phyloP scores from a whole-genome alignment of 2,797 vertebrate genomes.

The Sebastes minor region DNA sequence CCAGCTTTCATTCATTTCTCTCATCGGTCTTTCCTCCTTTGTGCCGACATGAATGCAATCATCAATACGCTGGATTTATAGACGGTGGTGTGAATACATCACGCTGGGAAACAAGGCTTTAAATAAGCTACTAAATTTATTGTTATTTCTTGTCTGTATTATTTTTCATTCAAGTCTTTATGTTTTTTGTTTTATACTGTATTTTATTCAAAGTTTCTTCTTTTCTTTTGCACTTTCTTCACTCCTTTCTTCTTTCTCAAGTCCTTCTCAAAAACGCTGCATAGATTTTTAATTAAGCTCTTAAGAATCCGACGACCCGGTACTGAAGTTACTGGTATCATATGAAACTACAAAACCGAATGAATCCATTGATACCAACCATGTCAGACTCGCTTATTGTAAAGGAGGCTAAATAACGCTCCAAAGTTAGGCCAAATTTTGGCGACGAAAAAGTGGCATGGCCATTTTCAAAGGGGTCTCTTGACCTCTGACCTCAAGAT shows the following conservation, averaged over 20 bases:
- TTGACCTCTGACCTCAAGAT: too few species aligned
- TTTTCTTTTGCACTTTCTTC: not conserved
- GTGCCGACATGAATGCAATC: not conserved
- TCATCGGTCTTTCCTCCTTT: conserved; percentile 3
- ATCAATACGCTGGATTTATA: conserved; percentile 1
- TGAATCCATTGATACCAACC: too few species aligned
- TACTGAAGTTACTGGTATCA: too few species aligned
- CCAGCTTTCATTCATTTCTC: conserved; percentile 3
- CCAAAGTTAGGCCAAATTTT: fast-evolving
- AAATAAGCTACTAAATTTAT: not conserved
- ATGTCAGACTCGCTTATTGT: too few species aligned
- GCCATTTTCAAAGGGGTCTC: too few species aligned
- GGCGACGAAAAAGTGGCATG: too few species aligned
- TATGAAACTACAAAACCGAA: too few species aligned
- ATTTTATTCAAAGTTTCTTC: not conserved
- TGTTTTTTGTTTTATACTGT: not conserved
- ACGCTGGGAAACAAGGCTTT: not conserved
- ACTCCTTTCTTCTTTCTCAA: not conserved
- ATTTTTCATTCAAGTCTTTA: not conserved
- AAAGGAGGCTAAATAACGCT: too few species aligned
- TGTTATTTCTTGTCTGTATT: not conserved
- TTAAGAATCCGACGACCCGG: too few species aligned
- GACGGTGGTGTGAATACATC: not conserved
- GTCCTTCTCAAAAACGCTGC: not conserved
- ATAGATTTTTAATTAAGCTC: too few species aligned